Percentiles rank a stretch among this genome's conserved stretches.
phyloP scores from a whole-genome alignment of 2,797 vertebrate genomes.

The Macropodus opercularis region DNA sequence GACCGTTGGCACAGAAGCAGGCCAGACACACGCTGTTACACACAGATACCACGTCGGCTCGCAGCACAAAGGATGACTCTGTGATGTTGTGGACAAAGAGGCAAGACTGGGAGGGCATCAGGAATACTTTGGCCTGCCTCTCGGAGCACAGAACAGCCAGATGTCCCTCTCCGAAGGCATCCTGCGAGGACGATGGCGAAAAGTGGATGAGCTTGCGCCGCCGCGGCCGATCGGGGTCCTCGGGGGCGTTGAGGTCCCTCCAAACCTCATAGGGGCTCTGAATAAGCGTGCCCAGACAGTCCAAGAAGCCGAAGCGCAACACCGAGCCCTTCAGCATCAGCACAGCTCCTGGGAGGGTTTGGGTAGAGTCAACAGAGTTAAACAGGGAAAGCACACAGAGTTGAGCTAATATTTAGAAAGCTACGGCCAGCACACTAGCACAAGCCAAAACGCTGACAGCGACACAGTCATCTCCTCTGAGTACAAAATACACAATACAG shows the following conservation, averaged over 20 bases:
- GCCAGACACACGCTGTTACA: constrained; percentile 93
- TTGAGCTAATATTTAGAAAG: background rate
- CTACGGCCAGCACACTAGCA: background rate
- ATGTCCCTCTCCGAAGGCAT: constrained; percentile 88
- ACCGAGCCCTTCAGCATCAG: constrained; percentile 94
- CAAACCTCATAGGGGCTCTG: constrained; percentile 92
- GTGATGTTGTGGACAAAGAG: constrained; percentile 98
- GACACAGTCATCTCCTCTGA: background rate
- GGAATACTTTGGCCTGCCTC: constrained; percentile 97
- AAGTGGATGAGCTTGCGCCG: constrained; percentile 91
- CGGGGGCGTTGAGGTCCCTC: constrained; percentile 87
- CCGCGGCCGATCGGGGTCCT: constrained; percentile 88
- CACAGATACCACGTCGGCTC: constrained; percentile 91
- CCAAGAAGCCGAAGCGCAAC: constrained; percentile 90
- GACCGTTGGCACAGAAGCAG: constrained; percentile 97
- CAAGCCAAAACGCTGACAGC: background rate
- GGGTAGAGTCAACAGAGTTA: constrained; percentile 10
- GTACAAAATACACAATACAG: constrained; percentile 6
- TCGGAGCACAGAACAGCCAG: constrained; percentile 95
- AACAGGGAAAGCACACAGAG: background rate
- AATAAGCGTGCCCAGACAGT: constrained; percentile 87
- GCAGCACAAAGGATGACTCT: constrained; percentile 95
- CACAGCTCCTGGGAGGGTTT: constrained; percentile 82
- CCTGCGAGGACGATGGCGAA: constrained; percentile 90
- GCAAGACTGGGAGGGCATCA: constrained; percentile 96